A percentile compares a stretch with the other conserved stretches of the same genome.
Evolutionary conservation across 2,888 invertebrate genomes (phyloP).

Genomic region (Emmelina monodactyla): DNA sequence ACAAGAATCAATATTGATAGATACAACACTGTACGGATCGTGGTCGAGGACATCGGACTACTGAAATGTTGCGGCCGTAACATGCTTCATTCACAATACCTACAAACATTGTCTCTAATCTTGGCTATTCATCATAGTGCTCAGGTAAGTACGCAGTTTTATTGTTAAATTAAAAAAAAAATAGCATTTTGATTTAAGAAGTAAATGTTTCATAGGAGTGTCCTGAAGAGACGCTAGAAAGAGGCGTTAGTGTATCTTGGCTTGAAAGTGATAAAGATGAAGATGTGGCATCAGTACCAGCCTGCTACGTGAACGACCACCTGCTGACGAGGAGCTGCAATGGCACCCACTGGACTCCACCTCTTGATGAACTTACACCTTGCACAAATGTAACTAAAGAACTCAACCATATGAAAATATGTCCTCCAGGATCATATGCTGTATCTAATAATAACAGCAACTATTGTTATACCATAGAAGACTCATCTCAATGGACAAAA

Average conservation of each 20-base stretch:
- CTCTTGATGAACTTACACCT: conserved; percentile 24
- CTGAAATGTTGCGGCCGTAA: no score
- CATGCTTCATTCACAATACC: no score
- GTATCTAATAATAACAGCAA: conserved; percentile 31
- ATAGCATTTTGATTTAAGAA: no score
- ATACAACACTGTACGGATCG: no score
- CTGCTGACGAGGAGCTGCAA: conserved; percentile 39
- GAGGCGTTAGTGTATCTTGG: conserved; percentile 39
- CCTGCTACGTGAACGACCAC: conserved; percentile 30
- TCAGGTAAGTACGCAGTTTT: no score
- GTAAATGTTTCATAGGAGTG: conserved; percentile 39
- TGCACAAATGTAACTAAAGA: conserved; percentile 30
- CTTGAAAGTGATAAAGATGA: conserved; percentile 24
- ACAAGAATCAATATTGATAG: no score
- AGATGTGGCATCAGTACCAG: conserved; percentile 34
- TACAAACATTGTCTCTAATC: no score
- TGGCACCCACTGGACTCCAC: conserved; percentile 32
- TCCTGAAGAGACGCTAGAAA: conserved; percentile 31
- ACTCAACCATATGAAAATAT: conserved; percentile 26
- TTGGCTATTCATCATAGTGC: no score
- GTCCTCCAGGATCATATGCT: conserved; percentile 38
- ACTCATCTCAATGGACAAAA: conserved; percentile 32
- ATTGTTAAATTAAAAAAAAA: no score
- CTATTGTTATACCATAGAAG: conserved; percentile 39
- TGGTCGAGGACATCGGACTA: no score